Evolutionary conservation across 2,797 vertebrate species (phyloP).

Genomic region (Myotis daubentonii): DNA sequence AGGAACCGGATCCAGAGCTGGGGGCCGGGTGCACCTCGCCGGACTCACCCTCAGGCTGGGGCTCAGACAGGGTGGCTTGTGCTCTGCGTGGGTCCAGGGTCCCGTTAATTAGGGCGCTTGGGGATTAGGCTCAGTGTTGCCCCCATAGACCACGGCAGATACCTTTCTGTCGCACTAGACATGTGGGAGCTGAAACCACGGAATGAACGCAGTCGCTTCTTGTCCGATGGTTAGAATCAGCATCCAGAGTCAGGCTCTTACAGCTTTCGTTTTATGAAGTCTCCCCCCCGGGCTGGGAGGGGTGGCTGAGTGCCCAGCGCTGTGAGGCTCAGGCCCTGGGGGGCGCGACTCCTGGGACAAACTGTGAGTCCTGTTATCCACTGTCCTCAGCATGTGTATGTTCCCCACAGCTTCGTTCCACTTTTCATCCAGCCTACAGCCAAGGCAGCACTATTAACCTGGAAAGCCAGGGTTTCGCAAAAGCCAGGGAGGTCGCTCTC

Average conservation of each 20-base stretch:
- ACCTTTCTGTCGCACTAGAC: background rate
- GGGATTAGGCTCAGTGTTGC: background rate
- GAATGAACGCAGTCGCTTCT: too few relatives aligned
- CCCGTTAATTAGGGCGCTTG: background rate
- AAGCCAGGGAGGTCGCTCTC: background rate
- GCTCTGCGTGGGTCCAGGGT: rapidly evolving
- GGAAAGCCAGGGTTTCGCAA: background rate
- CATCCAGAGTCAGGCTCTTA: rapidly evolving
- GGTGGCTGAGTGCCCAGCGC: background rate
- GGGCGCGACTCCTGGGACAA: background rate
- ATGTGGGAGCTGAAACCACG: background rate
- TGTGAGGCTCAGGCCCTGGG: background rate
- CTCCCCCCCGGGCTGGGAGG: too few relatives aligned
- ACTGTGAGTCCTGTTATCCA: background rate
- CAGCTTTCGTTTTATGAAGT: rapidly evolving
- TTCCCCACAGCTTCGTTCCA: rapidly evolving
- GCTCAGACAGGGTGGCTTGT: background rate
- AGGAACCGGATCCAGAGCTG: background rate
- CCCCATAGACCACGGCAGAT: rapidly evolving
- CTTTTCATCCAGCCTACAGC: rapidly evolving
- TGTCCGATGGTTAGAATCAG: too few relatives aligned
- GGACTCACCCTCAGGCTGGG: rapidly evolving
- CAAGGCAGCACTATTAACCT: background rate
- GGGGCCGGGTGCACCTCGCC: background rate
- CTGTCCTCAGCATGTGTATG: rapidly evolving